A percentile compares a stretch with the other conserved stretches of the same genome.
Conservation (phyloP, 2,888 invertebrate genomes). For the Apoda limacodes region DNA sequence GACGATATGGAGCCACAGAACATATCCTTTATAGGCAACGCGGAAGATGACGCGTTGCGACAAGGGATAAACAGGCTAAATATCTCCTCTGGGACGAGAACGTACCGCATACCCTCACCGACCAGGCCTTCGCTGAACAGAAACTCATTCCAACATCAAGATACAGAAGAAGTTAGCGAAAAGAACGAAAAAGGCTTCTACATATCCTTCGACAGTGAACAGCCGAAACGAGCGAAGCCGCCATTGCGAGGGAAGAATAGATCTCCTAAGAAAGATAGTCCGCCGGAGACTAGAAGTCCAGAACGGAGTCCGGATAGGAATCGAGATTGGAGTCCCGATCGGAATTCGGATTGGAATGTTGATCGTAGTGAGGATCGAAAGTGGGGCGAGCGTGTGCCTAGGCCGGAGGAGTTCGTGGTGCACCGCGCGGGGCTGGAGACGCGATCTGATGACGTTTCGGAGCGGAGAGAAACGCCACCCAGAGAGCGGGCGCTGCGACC, state of each 20-base stretch:
- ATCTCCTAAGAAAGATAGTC: conserved; percentile 80
- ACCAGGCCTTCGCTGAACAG: conserved; percentile 79
- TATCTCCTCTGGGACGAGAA: conserved; percentile 88
- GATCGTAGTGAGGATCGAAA: conserved; percentile 16
- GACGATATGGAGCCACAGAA: conserved; percentile 95
- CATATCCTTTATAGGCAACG: conserved; percentile 89
- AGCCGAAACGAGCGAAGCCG: conserved; percentile 90
- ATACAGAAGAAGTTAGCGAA: conserved; percentile 42
- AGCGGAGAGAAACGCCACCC: conserved; percentile 27
- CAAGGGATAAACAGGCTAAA: conserved; percentile 81
- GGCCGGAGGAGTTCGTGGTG: conserved; percentile 32
- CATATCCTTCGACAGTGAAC: conserved; percentile 91
- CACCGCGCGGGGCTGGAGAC: conserved; percentile 25
- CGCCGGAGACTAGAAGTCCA: conserved; percentile 37
- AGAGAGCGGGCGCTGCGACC: conserved; percentile 15
- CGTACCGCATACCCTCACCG: conserved; percentile 91
- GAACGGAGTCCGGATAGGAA: conserved; percentile 36
- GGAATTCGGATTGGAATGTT: conserved; percentile 7
- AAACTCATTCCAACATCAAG: conserved; percentile 76
- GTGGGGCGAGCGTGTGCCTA: conserved; percentile 33
- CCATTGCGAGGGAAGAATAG: conserved; percentile 80
- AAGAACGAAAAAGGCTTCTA: conserved; percentile 88
- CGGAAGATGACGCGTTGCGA: conserved; percentile 66
- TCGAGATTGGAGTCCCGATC: conserved; percentile 9
- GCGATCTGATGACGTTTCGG: conserved; percentile 32